Percentiles rank a stretch among this genome's conserved stretches.
Evolutionary conservation across 2,888 invertebrate genomes (phyloP).

Genomic region (Lingula anatina): DNA sequence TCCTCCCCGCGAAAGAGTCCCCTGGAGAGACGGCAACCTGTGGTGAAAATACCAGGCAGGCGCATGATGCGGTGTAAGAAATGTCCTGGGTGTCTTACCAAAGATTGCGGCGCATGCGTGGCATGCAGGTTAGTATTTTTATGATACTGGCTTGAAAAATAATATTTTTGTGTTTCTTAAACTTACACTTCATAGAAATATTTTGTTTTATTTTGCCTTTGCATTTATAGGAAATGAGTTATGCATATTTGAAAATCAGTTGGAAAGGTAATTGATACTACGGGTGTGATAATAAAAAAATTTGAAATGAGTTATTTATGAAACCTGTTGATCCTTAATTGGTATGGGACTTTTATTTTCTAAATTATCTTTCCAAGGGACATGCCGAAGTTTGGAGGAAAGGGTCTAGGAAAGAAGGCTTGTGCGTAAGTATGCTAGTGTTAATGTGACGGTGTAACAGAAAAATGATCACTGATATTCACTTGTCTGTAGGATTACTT

Average conservation of each 20-base stretch:
- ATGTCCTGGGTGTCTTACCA: constrained; percentile 48
- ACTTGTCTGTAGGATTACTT: constrained; percentile 52
- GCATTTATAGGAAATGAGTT: too few species aligned
- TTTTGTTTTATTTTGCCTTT: too few species aligned
- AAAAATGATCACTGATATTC: constrained; percentile 49
- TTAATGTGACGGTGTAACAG: constrained; percentile 54
- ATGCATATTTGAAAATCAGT: too few species aligned
- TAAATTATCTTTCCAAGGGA: constrained; percentile 39
- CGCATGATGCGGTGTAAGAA: constrained; percentile 48
- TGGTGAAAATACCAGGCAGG: too few species aligned
- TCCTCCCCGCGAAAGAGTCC: too few species aligned
- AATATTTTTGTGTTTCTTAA: too few species aligned
- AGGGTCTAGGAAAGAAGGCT: constrained; percentile 51
- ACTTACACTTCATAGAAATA: too few species aligned
- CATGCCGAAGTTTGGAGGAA: constrained; percentile 54
- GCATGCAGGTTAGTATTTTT: constrained; percentile 51
- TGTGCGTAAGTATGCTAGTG: constrained; percentile 51
- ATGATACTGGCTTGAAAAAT: too few species aligned
- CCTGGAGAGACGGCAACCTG: too few species aligned
- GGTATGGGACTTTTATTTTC: not conserved
- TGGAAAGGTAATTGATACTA: too few species aligned
- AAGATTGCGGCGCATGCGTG: constrained; percentile 51
- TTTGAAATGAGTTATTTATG: not conserved
- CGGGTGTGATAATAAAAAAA: too few species aligned
- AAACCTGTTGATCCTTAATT: not conserved